Conservation (phyloP, 2,797 vertebrate species). For the Macropus fuliginosus region DNA sequence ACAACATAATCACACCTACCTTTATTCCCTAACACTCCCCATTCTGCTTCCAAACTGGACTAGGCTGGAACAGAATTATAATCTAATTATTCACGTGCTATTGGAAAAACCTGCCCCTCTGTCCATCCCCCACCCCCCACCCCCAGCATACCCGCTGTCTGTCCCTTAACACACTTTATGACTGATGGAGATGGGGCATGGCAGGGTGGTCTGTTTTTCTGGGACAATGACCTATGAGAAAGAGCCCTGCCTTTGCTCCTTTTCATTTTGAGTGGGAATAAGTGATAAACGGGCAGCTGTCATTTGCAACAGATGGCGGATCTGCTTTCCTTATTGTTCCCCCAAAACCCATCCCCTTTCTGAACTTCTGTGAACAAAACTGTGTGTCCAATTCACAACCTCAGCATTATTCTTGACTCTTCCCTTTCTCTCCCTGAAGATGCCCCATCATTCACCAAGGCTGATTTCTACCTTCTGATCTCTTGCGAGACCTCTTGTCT, state of each 20-base stretch:
- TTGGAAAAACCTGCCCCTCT: background rate
- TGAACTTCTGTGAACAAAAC: background rate
- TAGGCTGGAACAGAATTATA: background rate
- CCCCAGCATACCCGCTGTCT: background rate
- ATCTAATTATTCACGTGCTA: background rate
- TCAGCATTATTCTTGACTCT: background rate
- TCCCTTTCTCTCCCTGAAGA: background rate
- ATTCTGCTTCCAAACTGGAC: background rate
- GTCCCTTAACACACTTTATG: background rate
- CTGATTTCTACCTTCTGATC: background rate
- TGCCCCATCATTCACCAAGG: background rate
- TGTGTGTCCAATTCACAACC: background rate
- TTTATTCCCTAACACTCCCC: background rate
- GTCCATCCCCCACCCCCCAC: too few relatives aligned
- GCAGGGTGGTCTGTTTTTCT: background rate
- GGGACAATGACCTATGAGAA: too few relatives aligned
- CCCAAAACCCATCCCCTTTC: background rate
- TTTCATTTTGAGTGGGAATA: background rate
- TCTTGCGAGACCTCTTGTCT: background rate
- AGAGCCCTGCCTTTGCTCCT: background rate
- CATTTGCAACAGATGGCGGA: background rate
- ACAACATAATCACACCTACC: background rate
- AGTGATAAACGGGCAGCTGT: background rate
- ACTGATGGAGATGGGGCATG: background rate
- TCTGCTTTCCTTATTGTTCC: background rate